Evolutionary conservation across 2,888 invertebrate genomes (phyloP).

Genomic region (Mellilla xanthometata): DNA sequence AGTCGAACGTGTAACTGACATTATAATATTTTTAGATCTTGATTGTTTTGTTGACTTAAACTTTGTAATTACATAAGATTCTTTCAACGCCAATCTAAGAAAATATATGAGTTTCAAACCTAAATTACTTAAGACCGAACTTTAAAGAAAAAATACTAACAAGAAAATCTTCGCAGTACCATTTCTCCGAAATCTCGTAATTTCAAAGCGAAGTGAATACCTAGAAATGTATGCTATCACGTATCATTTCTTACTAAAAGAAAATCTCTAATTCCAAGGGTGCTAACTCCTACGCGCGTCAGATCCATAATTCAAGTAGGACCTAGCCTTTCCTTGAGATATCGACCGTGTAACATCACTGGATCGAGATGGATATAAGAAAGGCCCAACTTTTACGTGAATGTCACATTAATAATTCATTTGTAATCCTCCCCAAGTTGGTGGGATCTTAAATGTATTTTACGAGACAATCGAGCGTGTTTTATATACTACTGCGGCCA

Average conservation of each 20-base stretch:
- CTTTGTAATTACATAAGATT: too few species aligned
- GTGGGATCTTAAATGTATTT: constrained; percentile 61
- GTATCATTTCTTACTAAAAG: background rate
- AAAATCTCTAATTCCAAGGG: background rate
- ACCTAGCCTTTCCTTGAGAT: constrained; percentile 34
- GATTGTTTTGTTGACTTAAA: too few species aligned
- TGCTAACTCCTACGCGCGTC: constrained; percentile 24
- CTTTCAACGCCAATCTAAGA: too few species aligned
- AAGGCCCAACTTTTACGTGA: constrained; percentile 63
- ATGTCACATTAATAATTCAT: constrained; percentile 77
- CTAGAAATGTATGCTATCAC: too few species aligned
- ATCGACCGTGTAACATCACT: constrained; percentile 43
- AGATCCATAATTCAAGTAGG: constrained; percentile 35
- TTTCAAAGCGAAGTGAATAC: too few species aligned
- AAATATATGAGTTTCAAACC: too few species aligned
- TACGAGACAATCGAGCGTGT: constrained; percentile 62
- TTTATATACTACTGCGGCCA: constrained; percentile 44
- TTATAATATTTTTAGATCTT: too few species aligned
- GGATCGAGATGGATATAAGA: constrained; percentile 48
- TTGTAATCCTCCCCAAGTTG: constrained; percentile 66
- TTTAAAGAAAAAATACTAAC: too few species aligned
- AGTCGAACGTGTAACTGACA: background rate
- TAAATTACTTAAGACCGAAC: too few species aligned
- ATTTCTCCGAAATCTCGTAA: too few species aligned
- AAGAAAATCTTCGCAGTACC: too few species aligned